Base-by-base conservation (phyloP, 2,113 vertebrate species). In the Tor tambroides region DNA sequence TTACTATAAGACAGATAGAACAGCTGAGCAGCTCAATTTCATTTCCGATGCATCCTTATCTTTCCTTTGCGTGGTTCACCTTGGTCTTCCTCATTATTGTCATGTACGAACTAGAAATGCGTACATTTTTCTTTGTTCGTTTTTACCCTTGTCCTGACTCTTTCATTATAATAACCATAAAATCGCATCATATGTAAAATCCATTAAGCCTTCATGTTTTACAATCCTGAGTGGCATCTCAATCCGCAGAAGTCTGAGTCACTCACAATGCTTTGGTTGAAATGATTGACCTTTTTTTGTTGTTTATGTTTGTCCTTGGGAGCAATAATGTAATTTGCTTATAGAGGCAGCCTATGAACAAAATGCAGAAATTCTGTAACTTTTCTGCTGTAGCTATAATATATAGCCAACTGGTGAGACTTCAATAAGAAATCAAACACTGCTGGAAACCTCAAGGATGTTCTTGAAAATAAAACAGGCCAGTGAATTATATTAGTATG, bases 221-320 rank as follows among this genome's bases (percentile, higher is more conserved):
- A 54, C 19, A 23, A 1, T 51, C 38, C 26, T 83, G 63, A 51
- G 41, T 35, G 63, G 65, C 81, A 83, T 83, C 81, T 71, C 26
- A 71, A 83, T 71, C 19, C 17, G 3, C 78, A 38, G 78, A 78
- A 38, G 78, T 80, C 54, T 35, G n/a, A 71, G 81, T 83, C 81
- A 71, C 17, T 41, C 81, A 83, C 63, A 83, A 19, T 4, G 65
- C 65, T 80, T 19, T 77, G 17, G 54, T n/a, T 84, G 67, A 59
- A 74, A 74, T 41, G 65, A 74, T n/a, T 84, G 6, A 74, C 82
- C 82, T 56, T 72, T 59, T 84, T 38, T 26, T 59, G 41, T 12
- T 74, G 46, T 32, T 59, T 49, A 56, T 74, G 11, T 38, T 74
- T 84, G 82, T 74, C 82, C 82, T 84, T 84, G 49, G 14, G 17